phyloP scores from a whole-genome alignment of 2,888 invertebrate genomes.

The Ethmia dodecea region DNA sequence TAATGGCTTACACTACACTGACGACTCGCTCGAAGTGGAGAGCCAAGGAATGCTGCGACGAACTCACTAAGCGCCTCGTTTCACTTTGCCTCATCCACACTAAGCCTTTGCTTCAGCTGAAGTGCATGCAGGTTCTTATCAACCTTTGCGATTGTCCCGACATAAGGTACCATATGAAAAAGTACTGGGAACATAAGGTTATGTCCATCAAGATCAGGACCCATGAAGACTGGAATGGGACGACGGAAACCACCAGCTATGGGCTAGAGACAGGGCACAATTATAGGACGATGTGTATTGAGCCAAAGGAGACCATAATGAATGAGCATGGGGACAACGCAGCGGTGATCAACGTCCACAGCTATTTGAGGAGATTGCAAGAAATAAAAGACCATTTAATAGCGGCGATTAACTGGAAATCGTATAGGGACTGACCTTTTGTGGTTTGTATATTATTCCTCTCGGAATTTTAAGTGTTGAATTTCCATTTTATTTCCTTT shows the following conservation, averaged over 20 bases:
- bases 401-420: conserved; percentile 45
- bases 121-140: conserved; percentile 51
- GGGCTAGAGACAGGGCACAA: conserved; percentile 52
- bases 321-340: conserved; percentile 49
- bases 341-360: conserved; percentile 47
- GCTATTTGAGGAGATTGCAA: conserved; percentile 38
- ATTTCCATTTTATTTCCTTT: too few species aligned
- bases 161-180: conserved; percentile 44
- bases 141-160: conserved; percentile 65
- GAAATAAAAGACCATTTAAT: conserved; percentile 41
- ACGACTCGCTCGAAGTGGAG: conserved; percentile 64
- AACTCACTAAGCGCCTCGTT: conserved; percentile 41
- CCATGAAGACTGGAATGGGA: conserved; percentile 58
- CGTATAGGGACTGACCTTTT: conserved; percentile 33
- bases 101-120: conserved; percentile 46
- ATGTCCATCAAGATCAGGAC: conserved; percentile 35
- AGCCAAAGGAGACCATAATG: conserved; percentile 48
- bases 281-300: conserved; percentile 56
- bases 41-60: conserved; percentile 43
- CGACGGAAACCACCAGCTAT: conserved; percentile 41
- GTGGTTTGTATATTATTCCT: not conserved
- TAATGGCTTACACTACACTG: conserved; percentile 50
- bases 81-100: conserved; percentile 34
- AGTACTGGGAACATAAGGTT: conserved; percentile 37
- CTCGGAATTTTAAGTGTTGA: too few species aligned